Percentiles rank a stretch among this genome's conserved stretches.
These are phyloP conservation scores for Sclerurus mexicanus DNA, from an alignment of 2,113 vertebrate species.

Conservation along the genomic window DNA sequence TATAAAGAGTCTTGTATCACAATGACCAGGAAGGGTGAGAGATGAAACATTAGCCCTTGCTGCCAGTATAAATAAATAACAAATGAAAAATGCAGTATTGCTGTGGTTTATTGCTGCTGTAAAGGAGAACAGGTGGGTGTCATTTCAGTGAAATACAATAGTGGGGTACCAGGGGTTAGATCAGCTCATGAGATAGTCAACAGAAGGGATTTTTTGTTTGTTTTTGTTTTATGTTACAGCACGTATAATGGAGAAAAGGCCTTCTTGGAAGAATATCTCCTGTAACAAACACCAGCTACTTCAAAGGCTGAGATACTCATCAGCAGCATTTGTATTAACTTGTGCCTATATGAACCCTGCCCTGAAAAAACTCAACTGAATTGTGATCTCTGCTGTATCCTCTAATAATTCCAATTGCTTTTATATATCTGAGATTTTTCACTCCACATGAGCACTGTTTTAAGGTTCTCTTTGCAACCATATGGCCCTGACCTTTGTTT, in stretches of 20 bases:
- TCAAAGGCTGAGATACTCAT: neutral
- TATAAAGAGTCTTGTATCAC: constrained; percentile 12
- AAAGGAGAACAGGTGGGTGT: neutral
- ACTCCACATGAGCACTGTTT: neutral
- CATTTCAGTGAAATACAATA: neutral
- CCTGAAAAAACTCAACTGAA: neutral
- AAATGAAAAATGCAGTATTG: neutral
- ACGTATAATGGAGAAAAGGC: neutral
- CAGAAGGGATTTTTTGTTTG: neutral
- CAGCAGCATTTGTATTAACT: neutral
- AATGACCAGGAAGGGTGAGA: constrained; percentile 38
- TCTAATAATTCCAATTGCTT: neutral
- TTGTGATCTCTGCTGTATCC: neutral
- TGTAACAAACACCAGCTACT: neutral
- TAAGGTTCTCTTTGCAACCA: neutral
- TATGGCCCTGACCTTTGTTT: neutral
- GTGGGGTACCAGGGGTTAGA: neutral
- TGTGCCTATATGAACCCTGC: neutral
- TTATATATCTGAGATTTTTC: neutral
- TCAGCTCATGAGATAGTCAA: neutral
- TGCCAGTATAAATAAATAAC: constrained; percentile 29
- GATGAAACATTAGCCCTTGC: constrained; percentile 27
- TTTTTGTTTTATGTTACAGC: neutral
- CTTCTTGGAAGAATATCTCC: neutral
- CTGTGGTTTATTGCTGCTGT: neutral